Conservation (phyloP, 2,797 vertebrate genomes). For the Chrosomus eos region DNA sequence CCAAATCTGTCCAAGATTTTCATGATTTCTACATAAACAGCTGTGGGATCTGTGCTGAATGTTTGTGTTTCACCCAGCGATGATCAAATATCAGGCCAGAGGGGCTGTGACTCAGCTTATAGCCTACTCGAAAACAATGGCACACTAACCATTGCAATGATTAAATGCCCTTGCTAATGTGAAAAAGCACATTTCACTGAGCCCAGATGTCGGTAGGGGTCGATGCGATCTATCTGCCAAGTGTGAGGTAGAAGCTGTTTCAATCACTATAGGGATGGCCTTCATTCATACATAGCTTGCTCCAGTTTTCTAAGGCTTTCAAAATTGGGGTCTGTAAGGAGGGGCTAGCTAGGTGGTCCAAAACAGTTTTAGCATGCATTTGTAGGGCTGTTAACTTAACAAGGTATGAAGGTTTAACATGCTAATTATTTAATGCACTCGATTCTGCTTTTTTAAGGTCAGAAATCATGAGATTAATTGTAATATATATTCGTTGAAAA, state of each 20-base stretch:
- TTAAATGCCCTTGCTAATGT: conserved; percentile 18
- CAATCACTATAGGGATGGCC: not conserved
- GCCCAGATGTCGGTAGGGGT: conserved; percentile 13
- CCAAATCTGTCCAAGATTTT: conserved; percentile 47
- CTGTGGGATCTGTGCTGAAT: conserved; percentile 46
- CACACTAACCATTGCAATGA: conserved; percentile 50
- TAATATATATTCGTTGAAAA: not conserved
- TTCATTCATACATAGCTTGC: conserved; percentile 11
- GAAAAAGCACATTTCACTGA: conserved; percentile 11
- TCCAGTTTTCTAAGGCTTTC: conserved; percentile 30
- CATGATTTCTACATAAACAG: conserved; percentile 34
- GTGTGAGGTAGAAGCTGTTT: conserved; percentile 6
- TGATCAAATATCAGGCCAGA: conserved; percentile 73
- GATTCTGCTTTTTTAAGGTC: not conserved
- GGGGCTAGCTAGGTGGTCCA: not conserved
- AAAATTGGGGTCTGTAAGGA: not conserved
- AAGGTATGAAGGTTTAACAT: not conserved
- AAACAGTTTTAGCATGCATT: not conserved
- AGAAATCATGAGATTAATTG: not conserved
- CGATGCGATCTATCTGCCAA: conserved; percentile 23
- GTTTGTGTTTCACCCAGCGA: conserved; percentile 71
- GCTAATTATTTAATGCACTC: not conserved
- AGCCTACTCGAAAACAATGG: conserved; percentile 38
- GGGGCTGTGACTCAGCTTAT: conserved; percentile 39
- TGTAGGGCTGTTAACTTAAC: not conserved